Conservation (phyloP, 1,140 invertebrate species). For the Nebria ingens region DNA sequence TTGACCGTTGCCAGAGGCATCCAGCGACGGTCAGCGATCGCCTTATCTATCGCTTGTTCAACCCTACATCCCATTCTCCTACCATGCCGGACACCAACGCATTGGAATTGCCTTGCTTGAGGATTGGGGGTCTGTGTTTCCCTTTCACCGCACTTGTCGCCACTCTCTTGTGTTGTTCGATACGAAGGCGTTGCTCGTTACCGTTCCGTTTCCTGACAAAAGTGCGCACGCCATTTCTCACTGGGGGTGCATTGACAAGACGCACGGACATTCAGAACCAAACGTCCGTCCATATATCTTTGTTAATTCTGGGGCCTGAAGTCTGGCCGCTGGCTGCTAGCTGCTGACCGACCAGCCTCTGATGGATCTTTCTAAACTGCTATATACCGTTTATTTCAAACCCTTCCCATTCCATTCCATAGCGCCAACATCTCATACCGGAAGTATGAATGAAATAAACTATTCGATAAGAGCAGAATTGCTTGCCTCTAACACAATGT, state of each 20-base stretch:
- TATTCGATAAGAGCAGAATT: too few species aligned
- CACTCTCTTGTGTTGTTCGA: not conserved
- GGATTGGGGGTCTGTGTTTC: slow-evolving; percentile 2
- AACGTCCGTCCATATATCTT: slow-evolving; percentile 3
- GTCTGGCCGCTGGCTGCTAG: not conserved
- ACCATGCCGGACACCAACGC: too few species aligned
- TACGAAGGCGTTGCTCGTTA: not conserved
- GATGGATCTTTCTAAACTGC: too few species aligned
- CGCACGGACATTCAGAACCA: not conserved
- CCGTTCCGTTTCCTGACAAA: not conserved
- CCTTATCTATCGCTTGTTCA: not conserved
- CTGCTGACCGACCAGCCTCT: too few species aligned
- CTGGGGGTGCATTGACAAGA: not conserved
- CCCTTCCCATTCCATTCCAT: too few species aligned
- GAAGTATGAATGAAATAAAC: too few species aligned
- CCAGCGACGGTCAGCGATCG: not conserved
- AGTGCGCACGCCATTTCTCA: not conserved
- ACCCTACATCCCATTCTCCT: not conserved
- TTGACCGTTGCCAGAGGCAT: not conserved
- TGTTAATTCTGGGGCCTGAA: not conserved
- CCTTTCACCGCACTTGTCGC: not conserved
- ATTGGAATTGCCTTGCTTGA: too few species aligned
- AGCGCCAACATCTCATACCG: too few species aligned
- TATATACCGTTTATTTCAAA: too few species aligned
- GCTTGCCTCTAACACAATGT: too few species aligned